A percentile compares a stretch with the other conserved stretches of the same genome.
Conservation (phyloP, 2,113 vertebrate genomes). For the Platichthys stellatus region DNA sequence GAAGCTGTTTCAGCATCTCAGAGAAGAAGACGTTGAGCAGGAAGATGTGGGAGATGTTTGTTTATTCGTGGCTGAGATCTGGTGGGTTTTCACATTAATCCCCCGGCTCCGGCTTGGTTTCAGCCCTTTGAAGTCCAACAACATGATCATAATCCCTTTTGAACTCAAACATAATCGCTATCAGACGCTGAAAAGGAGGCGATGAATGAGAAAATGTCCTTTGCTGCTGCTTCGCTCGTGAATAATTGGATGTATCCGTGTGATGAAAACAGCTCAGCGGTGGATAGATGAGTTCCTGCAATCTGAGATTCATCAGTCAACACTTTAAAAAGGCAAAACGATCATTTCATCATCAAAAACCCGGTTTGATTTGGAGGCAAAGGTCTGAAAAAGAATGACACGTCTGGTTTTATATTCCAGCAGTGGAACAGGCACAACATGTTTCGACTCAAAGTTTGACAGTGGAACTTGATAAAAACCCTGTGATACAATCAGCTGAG, state of each 20-base stretch:
- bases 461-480: background rate
- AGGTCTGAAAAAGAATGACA: constrained; percentile 7
- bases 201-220: constrained; percentile 12
- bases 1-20: constrained; percentile 1
- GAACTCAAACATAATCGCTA: constrained; percentile 54
- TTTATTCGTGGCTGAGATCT: constrained; percentile 47
- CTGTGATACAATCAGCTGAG: constrained; percentile 19
- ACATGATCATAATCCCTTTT: constrained; percentile 51
- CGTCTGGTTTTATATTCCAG: background rate
- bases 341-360: constrained; percentile 48
- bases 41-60: constrained; percentile 46
- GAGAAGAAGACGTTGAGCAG: constrained; percentile 37
- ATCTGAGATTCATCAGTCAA: constrained; percentile 31
- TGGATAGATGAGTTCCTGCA: constrained; percentile 14
- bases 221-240: constrained; percentile 27
- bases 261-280: constrained; percentile 19
- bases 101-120: constrained; percentile 35
- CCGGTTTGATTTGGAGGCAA: constrained; percentile 21
- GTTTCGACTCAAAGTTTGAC: constrained; percentile 31
- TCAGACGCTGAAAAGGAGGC: constrained; percentile 44
- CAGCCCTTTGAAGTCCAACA: constrained; percentile 65
- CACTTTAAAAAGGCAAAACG: constrained; percentile 33
- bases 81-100: constrained; percentile 42
- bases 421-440: background rate
- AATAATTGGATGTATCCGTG: constrained; percentile 50